Evolutionary conservation across 2,888 invertebrate genomes (phyloP).

Genomic region (Scaptomyza tumidula): DNA sequence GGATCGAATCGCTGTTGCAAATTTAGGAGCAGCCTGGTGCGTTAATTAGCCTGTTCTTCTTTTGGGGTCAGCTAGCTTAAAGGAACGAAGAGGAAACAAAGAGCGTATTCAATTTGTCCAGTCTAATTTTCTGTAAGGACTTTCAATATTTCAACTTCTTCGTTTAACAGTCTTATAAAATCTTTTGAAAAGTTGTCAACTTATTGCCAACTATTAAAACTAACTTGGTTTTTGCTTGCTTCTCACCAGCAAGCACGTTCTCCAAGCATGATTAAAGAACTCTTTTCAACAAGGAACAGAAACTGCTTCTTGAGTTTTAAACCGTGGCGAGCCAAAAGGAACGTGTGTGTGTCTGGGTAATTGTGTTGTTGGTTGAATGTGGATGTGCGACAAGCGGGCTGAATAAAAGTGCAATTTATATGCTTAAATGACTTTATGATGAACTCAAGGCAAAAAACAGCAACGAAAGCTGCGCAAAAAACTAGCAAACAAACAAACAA

Average conservation of each 20-base stretch:
- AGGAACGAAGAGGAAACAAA: not conserved
- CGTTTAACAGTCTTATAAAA: not conserved
- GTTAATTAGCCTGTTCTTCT: slow-evolving; percentile 61
- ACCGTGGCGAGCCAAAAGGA: slow-evolving; percentile 1
- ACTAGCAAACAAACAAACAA: not conserved
- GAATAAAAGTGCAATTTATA: slow-evolving; percentile 77
- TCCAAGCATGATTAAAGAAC: slow-evolving; percentile 18
- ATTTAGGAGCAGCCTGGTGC: slow-evolving; percentile 26
- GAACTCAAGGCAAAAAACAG: not conserved
- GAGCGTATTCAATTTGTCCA: too few species aligned
- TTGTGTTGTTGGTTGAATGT: slow-evolving; percentile 61
- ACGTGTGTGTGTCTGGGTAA: slow-evolving; percentile 63
- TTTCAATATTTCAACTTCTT: too few species aligned
- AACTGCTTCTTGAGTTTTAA: not conserved
- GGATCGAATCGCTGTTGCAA: slow-evolving; percentile 5
- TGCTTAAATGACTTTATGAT: slow-evolving; percentile 79
- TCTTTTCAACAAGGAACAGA: too few species aligned
- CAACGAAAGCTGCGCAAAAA: slow-evolving; percentile 17
- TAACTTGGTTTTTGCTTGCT: not conserved
- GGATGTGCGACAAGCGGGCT: slow-evolving; percentile 59
- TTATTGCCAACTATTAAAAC: slow-evolving; percentile 1
- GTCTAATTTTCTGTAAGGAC: too few species aligned
- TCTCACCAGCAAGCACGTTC: slow-evolving; percentile 22
- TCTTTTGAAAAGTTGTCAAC: not conserved
- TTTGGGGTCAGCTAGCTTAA: slow-evolving; percentile 28